Conservation (phyloP, 2,888 invertebrate genomes). For the Caenorhabditis becei region DNA sequence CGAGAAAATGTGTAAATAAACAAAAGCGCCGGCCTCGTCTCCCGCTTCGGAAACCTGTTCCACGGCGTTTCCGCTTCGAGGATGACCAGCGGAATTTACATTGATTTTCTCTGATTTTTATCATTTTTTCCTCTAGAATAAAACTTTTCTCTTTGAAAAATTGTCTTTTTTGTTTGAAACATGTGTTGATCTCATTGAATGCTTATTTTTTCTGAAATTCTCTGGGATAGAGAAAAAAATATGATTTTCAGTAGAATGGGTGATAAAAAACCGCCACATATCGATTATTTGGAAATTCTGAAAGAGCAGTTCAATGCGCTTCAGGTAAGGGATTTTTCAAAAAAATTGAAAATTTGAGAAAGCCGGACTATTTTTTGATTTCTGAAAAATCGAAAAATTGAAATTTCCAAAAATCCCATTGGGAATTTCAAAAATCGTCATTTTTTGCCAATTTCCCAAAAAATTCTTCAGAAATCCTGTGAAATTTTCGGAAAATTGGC, state of each 20-base stretch:
- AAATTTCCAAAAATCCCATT: too few relatives aligned
- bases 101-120: neutral
- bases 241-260: slow-evolving; percentile 31
- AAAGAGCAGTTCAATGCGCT: slow-evolving; percentile 52
- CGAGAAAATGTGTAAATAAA: slow-evolving; percentile 18
- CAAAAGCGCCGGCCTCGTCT: neutral
- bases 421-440: too few relatives aligned
- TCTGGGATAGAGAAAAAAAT: too few relatives aligned
- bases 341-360: too few relatives aligned
- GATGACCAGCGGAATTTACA: slow-evolving; percentile 7
- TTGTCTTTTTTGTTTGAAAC: neutral
- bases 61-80: neutral
- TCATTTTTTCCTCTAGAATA: neutral
- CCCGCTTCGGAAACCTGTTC: neutral
- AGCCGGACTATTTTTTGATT: too few relatives aligned
- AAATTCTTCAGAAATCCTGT: too few relatives aligned
- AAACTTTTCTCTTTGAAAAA: neutral
- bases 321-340: too few relatives aligned
- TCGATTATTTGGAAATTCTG: slow-evolving; percentile 43
- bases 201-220: slow-evolving; percentile 12
- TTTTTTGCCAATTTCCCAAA: too few relatives aligned
- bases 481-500: too few relatives aligned
- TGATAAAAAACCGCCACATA: slow-evolving; percentile 29
- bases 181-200: neutral
- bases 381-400: too few relatives aligned